Base-by-base conservation (phyloP, 2,113 vertebrate species). In the Uria aalge region DNA sequence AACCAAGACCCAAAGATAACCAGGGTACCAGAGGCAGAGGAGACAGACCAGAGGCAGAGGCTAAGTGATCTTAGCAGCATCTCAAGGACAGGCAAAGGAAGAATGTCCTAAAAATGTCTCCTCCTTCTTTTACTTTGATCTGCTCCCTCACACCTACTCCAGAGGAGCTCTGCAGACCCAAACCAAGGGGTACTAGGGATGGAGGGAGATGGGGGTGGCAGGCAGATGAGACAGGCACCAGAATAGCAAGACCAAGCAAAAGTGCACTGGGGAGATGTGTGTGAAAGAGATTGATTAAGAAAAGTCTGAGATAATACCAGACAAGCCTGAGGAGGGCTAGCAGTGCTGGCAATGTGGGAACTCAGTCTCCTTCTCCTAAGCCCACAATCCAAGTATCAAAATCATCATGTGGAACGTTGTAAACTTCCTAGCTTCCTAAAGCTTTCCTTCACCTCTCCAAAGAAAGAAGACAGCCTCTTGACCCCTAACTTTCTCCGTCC, bases 1-100 rank as follows among this genome's bases (percentile, higher is more conserved):
- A 97, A 97, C 97, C 93, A 73, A 94, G 96, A 80, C 92, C 92
- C 96, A 96, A 96, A 96, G 96, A 97, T 96, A 97, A 97, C 85
- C 90, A 88, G 88, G 84, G 85, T 97, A 95, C 94, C 91, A 95
- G 87, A 85, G 93, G 77, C 91, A 88, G 81, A 95, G 78, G 55
- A 97, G 81, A 83, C 89, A 85, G 40, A 95, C 94, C 91, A 95
- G 87, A 85, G 93, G 77, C 91, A 88, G 81, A 95, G 78, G 55
- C 89, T 83, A 82, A 97, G 80, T 89, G 84, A 95, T 92, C 87
- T 77, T 40, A 94, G 89, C 24, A 85, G 93, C 71, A 85, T 96
- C 94, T 91, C 94, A 97, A 97, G 96, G 97, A 93, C 95, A 88
- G 36, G 52, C 56, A 94, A 82, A 94, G 86, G 48, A 77, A 78